Evolutionary conservation across 2,113 vertebrate species (phyloP), one percentile per base, ranked within the genome.

Genomic region (Sorex araneus): DNA sequence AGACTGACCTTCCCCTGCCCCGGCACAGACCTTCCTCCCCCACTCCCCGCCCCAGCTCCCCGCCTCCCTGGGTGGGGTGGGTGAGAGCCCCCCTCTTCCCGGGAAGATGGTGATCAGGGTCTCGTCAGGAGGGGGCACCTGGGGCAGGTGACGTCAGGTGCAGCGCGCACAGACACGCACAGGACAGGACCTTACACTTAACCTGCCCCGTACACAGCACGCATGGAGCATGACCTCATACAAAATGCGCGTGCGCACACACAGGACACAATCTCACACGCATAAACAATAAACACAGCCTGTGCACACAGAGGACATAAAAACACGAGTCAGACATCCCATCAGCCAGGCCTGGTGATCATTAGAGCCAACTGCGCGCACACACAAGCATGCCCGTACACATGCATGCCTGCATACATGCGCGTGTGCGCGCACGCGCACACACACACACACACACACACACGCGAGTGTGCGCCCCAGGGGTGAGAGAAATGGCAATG

Each of bases 251-350:
- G 74, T 67, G 66, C 23, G 75, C 16, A 15, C 8, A 0, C 30
- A 8, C 32, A 60, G 32, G 34, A 74, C 2, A 57, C 47, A 73
- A 40, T 45, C 60, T 71, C 9, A 32, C 32, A 67, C 40, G 81
- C 47, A 77, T 25, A 66, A 18, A 36, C 66, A 76, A 76, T 86
- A 86, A 92, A 71, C 79, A 60, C 84, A 75, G 64, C 67, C 50
- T 40, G 50, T 15, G 64, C 69, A 91, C 80, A 94, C 74, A 86
- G 73, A 93, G 80, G 80, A 93, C 87, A 81, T 71, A 81, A 90
- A 92, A 95, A 78, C 86, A 71, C 83, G 94, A 81, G 86, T 71
- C 92, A 93, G 90, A 89, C 84, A 90, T 84, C 67, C 88, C 85
- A 92, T 92, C 82, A 92, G 90, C 82, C 80, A 78, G 66, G 78